Percentiles rank a stretch among this genome's conserved stretches.
These are phyloP conservation scores for Seriola rivoliana DNA, from an alignment of 2,113 vertebrate genomes.

Conservation along the genomic window DNA sequence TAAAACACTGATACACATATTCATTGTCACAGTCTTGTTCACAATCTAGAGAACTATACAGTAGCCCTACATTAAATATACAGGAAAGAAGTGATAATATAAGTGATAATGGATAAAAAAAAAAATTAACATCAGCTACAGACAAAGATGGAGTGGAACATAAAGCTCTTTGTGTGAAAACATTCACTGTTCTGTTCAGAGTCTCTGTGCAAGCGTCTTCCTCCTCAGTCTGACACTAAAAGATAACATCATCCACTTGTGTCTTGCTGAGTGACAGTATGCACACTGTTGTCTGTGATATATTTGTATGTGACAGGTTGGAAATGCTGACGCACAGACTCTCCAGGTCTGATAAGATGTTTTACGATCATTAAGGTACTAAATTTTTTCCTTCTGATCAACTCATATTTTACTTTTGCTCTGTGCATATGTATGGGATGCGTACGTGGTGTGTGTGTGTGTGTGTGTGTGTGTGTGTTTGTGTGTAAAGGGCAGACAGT, in stretches of 20 bases:
- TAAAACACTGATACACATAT: too few relatives aligned
- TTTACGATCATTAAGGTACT: too few relatives aligned
- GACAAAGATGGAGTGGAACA: not conserved
- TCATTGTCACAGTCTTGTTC: too few relatives aligned
- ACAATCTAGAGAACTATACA: not conserved
- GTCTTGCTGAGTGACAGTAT: not conserved
- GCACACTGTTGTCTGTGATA: not conserved
- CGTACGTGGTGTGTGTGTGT: not conserved
- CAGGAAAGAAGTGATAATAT: not conserved
- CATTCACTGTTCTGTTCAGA: not conserved
- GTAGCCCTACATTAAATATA: not conserved
- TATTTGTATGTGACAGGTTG: not conserved
- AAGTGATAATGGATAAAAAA: not conserved
- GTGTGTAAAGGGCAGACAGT: conserved; percentile 26
- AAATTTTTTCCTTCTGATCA: not conserved
- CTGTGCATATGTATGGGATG: not conserved
- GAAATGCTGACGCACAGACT: not conserved
- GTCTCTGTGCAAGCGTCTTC: not conserved
- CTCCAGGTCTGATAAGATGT: too few relatives aligned
- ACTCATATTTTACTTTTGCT: not conserved
- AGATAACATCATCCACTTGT: not conserved
- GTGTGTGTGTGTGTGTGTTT: not conserved
- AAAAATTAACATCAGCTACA: not conserved
- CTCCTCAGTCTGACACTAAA: not conserved
- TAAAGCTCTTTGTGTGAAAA: not conserved